Percentiles rank a stretch among this genome's conserved stretches.
Evolutionary conservation across 2,888 invertebrate genomes (phyloP).

Genomic region (Buathra laborator): DNA sequence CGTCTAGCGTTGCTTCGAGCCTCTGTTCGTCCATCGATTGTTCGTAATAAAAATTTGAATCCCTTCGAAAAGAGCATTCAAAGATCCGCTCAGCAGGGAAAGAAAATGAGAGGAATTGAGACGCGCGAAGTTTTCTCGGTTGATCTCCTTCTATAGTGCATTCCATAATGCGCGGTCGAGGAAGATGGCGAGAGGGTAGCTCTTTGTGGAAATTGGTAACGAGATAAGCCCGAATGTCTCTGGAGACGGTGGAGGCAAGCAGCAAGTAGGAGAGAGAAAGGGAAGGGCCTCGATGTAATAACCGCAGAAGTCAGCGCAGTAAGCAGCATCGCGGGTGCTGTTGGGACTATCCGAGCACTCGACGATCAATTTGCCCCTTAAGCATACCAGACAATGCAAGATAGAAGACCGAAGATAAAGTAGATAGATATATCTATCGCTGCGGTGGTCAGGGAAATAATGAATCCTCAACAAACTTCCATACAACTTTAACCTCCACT

Average conservation of each 20-base stretch:
- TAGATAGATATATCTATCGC: neutral
- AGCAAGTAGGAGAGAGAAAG: conserved; percentile 5
- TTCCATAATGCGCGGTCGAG: neutral
- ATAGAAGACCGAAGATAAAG: conserved; percentile 11
- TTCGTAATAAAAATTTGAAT: neutral
- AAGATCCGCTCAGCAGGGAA: neutral
- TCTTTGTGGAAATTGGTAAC: conserved; percentile 23
- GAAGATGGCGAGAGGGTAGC: neutral
- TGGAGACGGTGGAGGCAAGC: conserved; percentile 3
- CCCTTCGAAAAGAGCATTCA: neutral
- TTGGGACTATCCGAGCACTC: conserved; percentile 34
- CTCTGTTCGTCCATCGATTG: neutral
- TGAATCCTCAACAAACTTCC: conserved; percentile 23
- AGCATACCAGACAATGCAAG: conserved; percentile 45
- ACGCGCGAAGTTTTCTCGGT: neutral
- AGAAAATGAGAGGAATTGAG: neutral
- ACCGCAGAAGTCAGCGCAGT: conserved; percentile 38
- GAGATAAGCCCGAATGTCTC: conserved; percentile 27
- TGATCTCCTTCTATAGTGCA: neutral
- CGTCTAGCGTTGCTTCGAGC: neutral
- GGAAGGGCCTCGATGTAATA: conserved; percentile 34
- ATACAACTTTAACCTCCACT: neutral
- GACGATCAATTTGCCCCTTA: conserved; percentile 49
- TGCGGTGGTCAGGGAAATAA: conserved; percentile 13
- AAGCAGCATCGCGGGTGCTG: conserved; percentile 39